Evolutionary conservation across 2,888 invertebrate species (phyloP), one percentile per base, ranked within the genome.

Genomic region (Oscheius myriophilus): DNA sequence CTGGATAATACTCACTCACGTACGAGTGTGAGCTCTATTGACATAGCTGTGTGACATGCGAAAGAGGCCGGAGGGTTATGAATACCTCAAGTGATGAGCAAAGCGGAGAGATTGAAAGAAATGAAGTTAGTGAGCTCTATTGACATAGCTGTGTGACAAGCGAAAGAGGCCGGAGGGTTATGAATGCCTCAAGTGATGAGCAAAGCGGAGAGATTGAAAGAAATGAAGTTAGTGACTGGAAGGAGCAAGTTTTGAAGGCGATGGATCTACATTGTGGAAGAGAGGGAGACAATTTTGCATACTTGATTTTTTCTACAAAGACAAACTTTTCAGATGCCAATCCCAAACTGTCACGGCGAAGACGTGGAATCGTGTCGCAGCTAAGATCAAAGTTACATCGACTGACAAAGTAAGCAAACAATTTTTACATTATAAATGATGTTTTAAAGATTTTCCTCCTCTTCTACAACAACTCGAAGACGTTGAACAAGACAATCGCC

Each of bases 331-430:
- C 49, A 68, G 69, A 64, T 75, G 76, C 41, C 76, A 79, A 54
- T 73, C 74, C 1, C 76, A 79, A 41, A 71, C 65, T 11, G 73
- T 79, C 39, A 52, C 71, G 1, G 71, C 76, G 14, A 49, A 70
- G 21, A 63, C 75, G n/a, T 80, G 80, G 80, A 80, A 80, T 59
- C 67, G 80, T 53, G 75, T 80, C n/a, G 75, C 77, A 11, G 80
- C 80, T 0, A 69, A 69, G 59, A 78, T 80, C 26, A 77, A 76
- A 70, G 78, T 80, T 43, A 69, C 68, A 26, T 70, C 65, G 33
- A 72, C 78, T 1, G 78, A 78, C 45, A 80, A 80, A 53, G 78
- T 75, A 3, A 33, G 59, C 12, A 33, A 26, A n/a, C 18, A 49
- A 41, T 61, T 54, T 23, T 26, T 12, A 25, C 0, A 41, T 25